Percentiles rank a stretch among this genome's conserved stretches.
Evolutionary conservation across 2,113 vertebrate genomes (phyloP).

Genomic region (Oostethus manadensis): DNA sequence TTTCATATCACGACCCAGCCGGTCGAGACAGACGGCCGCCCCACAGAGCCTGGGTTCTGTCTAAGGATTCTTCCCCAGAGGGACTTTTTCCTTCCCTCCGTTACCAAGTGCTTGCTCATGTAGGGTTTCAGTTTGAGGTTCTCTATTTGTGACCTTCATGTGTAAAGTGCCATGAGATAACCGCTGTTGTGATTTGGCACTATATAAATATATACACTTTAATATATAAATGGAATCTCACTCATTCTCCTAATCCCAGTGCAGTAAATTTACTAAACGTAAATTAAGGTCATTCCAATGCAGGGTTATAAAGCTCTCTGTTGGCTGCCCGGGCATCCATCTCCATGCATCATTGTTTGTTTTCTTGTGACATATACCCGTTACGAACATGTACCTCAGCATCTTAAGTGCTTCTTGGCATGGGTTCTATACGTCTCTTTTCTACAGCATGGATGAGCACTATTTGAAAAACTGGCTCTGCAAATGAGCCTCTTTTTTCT

Average conservation of each 20-base stretch:
- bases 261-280: background rate
- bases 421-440: conserved; percentile 4
- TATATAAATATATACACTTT: too few species aligned
- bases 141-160: too few species aligned
- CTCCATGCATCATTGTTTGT: conserved; percentile 14
- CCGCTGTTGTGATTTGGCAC: too few species aligned
- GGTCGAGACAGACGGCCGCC: too few species aligned
- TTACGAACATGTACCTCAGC: conserved; percentile 5
- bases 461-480: conserved; percentile 7
- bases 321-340: conserved; percentile 39
- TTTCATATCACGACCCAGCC: too few species aligned
- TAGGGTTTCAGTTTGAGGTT: too few species aligned
- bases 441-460: background rate
- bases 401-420: conserved; percentile 3
- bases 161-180: too few species aligned
- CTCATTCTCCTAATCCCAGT: background rate
- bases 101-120: too few species aligned
- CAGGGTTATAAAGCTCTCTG: background rate
- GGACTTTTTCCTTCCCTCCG: too few species aligned
- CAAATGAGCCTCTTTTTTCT: background rate
- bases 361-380: conserved; percentile 8
- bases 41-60: too few species aligned
- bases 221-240: too few species aligned
- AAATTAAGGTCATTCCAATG: conserved; percentile 2
- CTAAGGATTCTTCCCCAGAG: too few species aligned